Percentiles rank a stretch among this genome's conserved stretches.
These are phyloP conservation scores for Pangasius krempfi DNA, from an alignment of 2,797 vertebrate genomes.

Conservation along the genomic window DNA sequence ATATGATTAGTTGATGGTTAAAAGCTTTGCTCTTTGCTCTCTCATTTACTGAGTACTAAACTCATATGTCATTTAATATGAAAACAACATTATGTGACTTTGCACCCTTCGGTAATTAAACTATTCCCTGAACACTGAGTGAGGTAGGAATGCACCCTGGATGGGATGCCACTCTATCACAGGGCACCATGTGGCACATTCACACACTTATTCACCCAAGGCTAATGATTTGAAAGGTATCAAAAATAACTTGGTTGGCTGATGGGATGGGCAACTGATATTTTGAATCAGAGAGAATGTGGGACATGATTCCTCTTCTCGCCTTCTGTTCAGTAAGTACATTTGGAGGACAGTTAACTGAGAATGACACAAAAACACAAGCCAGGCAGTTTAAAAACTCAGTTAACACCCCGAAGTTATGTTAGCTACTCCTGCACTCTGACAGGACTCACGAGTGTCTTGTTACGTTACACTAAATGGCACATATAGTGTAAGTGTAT, in stretches of 20 bases:
- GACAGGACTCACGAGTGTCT: neutral
- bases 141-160: neutral
- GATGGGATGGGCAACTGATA: no score
- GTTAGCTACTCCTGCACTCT: neutral
- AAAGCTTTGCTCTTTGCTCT: neutral
- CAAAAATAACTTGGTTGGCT: neutral
- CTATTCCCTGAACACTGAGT: neutral
- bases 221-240: neutral
- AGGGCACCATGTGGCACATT: neutral
- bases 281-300: neutral
- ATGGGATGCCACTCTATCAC: neutral
- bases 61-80: neutral
- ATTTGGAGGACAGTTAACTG: neutral
- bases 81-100: neutral
- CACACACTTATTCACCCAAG: neutral
- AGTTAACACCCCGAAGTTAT: neutral
- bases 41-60: neutral
- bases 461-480: neutral
- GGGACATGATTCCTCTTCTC: neutral
- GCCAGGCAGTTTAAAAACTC: neutral
- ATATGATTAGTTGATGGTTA: neutral
- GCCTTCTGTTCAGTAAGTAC: neutral
- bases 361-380: neutral
- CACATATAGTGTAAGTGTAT: neutral
- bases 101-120: neutral